A percentile compares a stretch with the other conserved stretches of the same genome.
Evolutionary conservation across 2,888 invertebrate species (phyloP).

Genomic region (Hipparchia sbordonii): DNA sequence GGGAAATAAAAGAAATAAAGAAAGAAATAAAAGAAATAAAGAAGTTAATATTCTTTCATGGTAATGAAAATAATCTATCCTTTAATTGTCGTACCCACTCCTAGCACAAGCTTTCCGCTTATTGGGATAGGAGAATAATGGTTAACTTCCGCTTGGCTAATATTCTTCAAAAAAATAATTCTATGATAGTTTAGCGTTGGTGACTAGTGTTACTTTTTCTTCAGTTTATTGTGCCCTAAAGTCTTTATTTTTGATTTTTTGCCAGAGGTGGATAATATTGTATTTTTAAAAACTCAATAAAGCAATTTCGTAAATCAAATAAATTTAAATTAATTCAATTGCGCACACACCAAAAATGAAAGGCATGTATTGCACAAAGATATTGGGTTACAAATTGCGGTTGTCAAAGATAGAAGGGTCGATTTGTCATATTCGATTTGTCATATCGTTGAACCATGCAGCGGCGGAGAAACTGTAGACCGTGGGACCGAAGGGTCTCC

Average conservation of each 20-base stretch:
- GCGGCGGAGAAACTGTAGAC: not conserved
- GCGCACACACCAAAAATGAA: constrained; percentile 9
- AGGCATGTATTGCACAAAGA: constrained; percentile 8
- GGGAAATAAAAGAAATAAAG: constrained; percentile 44
- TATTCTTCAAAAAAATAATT: no score
- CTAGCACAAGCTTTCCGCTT: no score
- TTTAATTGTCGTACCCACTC: no score
- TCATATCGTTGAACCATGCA: constrained; percentile 11
- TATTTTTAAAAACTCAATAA: not conserved
- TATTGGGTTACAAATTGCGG: constrained; percentile 12
- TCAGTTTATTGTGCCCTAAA: no score
- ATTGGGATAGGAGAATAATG: no score
- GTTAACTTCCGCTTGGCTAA: no score
- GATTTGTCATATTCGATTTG: constrained; percentile 20
- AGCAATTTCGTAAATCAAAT: not conserved
- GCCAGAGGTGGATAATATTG: no score
- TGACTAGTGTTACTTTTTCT: not conserved
- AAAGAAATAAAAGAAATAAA: constrained; percentile 44
- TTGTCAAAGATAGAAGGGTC: constrained; percentile 19
- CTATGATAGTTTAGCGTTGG: not conserved
- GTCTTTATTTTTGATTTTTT: no score
- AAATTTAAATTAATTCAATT: not conserved
- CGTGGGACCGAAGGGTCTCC: constrained; percentile 12
- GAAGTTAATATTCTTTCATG: no score
- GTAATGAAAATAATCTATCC: no score